These are phyloP conservation scores for Macropus fuliginosus DNA, from an alignment of 2,797 vertebrate genomes.

Conservation along the genomic window DNA sequence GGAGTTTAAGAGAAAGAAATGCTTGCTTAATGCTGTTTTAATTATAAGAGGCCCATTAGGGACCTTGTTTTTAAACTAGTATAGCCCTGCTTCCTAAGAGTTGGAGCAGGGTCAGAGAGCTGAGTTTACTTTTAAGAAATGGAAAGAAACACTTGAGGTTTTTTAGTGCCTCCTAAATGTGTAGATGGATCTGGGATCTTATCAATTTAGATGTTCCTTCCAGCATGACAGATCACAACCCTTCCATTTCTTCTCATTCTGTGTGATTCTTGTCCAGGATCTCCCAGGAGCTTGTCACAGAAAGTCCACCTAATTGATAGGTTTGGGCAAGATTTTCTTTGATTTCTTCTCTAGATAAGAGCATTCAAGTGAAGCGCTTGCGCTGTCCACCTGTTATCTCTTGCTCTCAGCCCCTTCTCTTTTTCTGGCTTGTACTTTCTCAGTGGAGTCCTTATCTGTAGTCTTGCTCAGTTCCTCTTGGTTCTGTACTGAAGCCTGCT, in stretches of 20 bases:
- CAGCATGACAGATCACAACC: not conserved
- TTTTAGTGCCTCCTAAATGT: not conserved
- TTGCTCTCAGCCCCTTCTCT: not conserved
- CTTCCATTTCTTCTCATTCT: not conserved
- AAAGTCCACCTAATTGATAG: not conserved
- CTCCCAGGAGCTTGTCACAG: not conserved
- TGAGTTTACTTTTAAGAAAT: not conserved
- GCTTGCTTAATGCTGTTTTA: slow-evolving; percentile 62
- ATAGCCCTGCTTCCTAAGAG: not conserved
- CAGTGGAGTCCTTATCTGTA: not conserved
- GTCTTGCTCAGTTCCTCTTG: not conserved
- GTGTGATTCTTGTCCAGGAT: not conserved
- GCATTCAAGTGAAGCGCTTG: not conserved
- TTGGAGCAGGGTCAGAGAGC: slow-evolving; percentile 23
- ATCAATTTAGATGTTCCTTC: not conserved
- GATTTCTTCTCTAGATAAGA: not conserved
- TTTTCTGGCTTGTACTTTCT: not conserved
- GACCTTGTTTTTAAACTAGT: slow-evolving; percentile 65
- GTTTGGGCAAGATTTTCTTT: not conserved
- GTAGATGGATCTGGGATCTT: not conserved
- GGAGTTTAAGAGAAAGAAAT: slow-evolving; percentile 71
- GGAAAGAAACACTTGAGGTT: slow-evolving; percentile 39
- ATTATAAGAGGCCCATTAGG: slow-evolving; percentile 72
- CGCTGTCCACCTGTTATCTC: not conserved
- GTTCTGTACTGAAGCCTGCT: not conserved